Base-by-base conservation (phyloP, 2,113 vertebrate genomes). In the Prolemur simus region DNA sequence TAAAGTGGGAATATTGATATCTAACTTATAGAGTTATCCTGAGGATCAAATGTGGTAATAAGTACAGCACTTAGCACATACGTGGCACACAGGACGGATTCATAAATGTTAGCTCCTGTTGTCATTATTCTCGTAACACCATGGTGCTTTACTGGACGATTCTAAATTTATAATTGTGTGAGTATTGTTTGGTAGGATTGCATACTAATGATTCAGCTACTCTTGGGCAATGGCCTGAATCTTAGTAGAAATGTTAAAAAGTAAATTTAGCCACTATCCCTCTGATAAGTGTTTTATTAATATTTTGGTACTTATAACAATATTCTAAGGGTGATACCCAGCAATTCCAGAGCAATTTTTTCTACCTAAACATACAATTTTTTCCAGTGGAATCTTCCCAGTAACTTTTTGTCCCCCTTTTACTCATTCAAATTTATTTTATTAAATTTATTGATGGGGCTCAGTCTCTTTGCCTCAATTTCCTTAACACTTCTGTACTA, bases 1-100 rank as follows among this genome's bases (percentile, higher is more conserved):
- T 84, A 95, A 82, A 96, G 84, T 95, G 23, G 52, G 7, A 73
- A 82, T 93, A 68, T 52, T 42, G 37, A 69, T 76, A 81, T 42
- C 20, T 66, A 92, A 95, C 32, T 52, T 29, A 63, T 6, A 87
- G 56, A 42, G 45, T 77, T 64, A 56, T 77, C 89, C 63, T 63
- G 47, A 93, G 56, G 34, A 39, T 56, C 12, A 63, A 77, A 37
- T 58, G 32, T 25, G 3, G 60, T 39, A 20, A 71, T n/a, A 54
- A 27, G 27, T 27, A 49, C 3, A 64, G 27, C 54, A 68, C 18
- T 64, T 64, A 42, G 37, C 9, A n/a, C 58, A 27, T 8, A 42
- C 21, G 6, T 54, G 23, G 17, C 15, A 76, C 58, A 73, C 5
- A 63, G 54, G 21, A 78, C 60, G 27, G 37, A 17, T 18, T 58